Evolutionary conservation across 2,113 vertebrate genomes (phyloP).

Genomic region (Monopterus albus): DNA sequence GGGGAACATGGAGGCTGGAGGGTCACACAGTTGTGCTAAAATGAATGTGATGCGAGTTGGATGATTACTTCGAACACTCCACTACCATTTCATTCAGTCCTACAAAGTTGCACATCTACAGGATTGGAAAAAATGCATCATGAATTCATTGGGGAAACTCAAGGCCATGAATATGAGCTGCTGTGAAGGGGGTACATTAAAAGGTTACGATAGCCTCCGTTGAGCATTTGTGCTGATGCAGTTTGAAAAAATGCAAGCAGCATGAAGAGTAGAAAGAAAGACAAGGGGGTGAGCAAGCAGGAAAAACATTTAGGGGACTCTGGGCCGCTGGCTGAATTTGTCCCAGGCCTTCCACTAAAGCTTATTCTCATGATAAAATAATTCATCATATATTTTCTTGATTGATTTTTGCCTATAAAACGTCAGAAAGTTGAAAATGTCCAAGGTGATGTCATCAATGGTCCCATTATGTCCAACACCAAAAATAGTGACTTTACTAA

Average conservation of each 20-base stretch:
- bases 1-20: background rate
- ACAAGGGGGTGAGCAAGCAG: background rate
- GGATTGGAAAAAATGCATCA: background rate
- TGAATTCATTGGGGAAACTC: slow-evolving; percentile 9
- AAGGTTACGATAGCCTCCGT: slow-evolving; percentile 9
- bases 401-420: too few relatives aligned
- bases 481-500: too few relatives aligned
- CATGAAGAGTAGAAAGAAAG: background rate
- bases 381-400: too few relatives aligned
- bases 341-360: too few relatives aligned
- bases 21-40: background rate
- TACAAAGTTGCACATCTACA: background rate
- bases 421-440: too few relatives aligned
- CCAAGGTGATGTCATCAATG: too few relatives aligned
- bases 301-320: background rate
- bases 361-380: too few relatives aligned
- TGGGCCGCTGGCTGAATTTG: too few relatives aligned
- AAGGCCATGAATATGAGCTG: slow-evolving; percentile 16
- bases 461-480: too few relatives aligned
- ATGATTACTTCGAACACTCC: background rate
- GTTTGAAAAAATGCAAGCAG: background rate
- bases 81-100: slow-evolving; percentile 1
- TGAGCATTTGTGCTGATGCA: background rate
- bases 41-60: background rate
- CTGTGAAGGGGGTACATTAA: slow-evolving; percentile 14